These are phyloP conservation scores for Chaenodraco wilsoni DNA, from an alignment of 2,797 vertebrate genomes.

Conservation along the genomic window DNA sequence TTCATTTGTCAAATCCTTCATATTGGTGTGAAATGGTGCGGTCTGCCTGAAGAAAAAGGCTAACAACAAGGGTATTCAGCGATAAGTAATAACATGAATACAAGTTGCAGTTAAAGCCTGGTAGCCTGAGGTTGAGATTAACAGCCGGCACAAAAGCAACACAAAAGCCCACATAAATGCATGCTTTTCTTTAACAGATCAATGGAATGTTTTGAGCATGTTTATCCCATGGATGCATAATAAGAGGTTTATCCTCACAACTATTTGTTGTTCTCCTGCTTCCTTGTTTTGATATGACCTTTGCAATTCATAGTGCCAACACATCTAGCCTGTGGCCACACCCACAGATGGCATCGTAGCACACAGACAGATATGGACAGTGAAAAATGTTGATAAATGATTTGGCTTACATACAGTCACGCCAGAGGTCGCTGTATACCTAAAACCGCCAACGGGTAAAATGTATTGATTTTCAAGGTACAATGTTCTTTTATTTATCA, in stretches of 20 bases:
- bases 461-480: too few species aligned
- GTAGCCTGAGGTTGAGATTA: not conserved
- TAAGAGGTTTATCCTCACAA: too few species aligned
- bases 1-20: too few species aligned
- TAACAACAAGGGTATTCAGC: not conserved
- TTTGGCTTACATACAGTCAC: not conserved
- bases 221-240: not conserved
- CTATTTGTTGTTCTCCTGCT: constrained; percentile 8
- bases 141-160: not conserved
- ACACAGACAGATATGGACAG: constrained; percentile 7
- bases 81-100: not conserved
- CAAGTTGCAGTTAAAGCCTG: not conserved
- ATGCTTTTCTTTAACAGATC: not conserved
- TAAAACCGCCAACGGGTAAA: too few species aligned
- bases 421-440: too few species aligned
- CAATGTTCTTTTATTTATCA: too few species aligned
- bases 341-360: constrained; percentile 27
- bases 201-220: constrained; percentile 4
- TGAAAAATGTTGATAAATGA: constrained; percentile 15
- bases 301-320: not conserved
- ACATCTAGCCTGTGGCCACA: constrained; percentile 31
- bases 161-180: not conserved
- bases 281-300: constrained; percentile 22
- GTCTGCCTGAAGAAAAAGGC: not conserved
- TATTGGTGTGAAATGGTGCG: too few species aligned